Percentiles rank a stretch among this genome's conserved stretches.
Evolutionary conservation across 2,888 invertebrate genomes (phyloP).

Genomic region (Cylindroiulus punctatus): DNA sequence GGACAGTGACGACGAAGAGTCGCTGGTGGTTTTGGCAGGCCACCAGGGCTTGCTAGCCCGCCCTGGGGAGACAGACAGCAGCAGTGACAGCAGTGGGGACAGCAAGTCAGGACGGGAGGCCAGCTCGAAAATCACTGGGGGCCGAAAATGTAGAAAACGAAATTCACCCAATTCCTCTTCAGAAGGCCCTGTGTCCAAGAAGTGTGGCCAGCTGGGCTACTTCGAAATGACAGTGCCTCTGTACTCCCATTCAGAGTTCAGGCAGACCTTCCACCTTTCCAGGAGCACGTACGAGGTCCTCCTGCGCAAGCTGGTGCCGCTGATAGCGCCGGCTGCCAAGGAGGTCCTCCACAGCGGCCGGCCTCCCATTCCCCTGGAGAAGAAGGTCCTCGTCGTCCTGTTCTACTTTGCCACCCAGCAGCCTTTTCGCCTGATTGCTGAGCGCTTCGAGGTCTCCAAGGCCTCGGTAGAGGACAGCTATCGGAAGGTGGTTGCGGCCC

Average conservation of each 20-base stretch:
- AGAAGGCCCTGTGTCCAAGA: not conserved
- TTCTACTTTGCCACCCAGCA: slow-evolving; percentile 45
- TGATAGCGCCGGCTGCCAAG: not conserved
- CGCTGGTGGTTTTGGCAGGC: not conserved
- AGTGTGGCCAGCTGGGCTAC: not conserved
- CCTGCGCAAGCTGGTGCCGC: slow-evolving; percentile 35
- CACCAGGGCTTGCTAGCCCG: not conserved
- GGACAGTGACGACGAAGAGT: slow-evolving; percentile 52
- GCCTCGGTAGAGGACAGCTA: slow-evolving; percentile 44
- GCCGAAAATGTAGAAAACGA: not conserved
- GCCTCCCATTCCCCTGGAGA: slow-evolving; percentile 48
- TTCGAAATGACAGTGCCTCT: slow-evolving; percentile 49
- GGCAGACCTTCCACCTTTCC: slow-evolving; percentile 52
- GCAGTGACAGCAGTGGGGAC: not conserved
- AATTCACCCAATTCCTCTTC: not conserved
- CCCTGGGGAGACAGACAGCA: not conserved
- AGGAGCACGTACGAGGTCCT: slow-evolving; percentile 21
- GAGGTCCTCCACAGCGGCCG: slow-evolving; percentile 35
- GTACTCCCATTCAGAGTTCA: slow-evolving; percentile 39
- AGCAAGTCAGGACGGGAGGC: not conserved
- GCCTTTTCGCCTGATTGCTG: slow-evolving; percentile 39
- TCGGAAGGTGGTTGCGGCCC: not conserved
- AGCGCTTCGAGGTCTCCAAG: slow-evolving; percentile 51
- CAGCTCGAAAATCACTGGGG: not conserved
- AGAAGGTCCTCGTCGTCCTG: slow-evolving; percentile 46